Evolutionary conservation across 2,888 invertebrate species (phyloP).

Genomic region (Caenorhabditis macrosperma): DNA sequence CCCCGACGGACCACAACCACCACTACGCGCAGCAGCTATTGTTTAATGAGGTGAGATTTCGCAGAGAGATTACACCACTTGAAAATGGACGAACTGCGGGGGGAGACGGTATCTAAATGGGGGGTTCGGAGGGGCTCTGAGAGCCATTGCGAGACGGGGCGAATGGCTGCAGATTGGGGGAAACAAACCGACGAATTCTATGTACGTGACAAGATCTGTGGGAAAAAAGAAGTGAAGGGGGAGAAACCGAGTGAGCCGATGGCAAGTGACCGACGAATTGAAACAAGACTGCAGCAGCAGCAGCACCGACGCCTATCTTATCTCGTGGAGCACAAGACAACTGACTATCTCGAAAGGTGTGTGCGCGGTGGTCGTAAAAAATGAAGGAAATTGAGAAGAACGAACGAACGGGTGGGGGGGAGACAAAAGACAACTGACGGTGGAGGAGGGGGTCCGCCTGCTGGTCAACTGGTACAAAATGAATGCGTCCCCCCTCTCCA

Average conservation of each 20-base stretch:
- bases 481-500: background rate
- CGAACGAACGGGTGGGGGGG: background rate
- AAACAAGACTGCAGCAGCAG: background rate
- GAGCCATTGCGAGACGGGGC: background rate
- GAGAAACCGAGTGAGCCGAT: background rate
- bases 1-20: slow-evolving; percentile 2
- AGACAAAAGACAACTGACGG: background rate
- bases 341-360: background rate
- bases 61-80: slow-evolving; percentile 29
- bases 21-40: slow-evolving; percentile 8
- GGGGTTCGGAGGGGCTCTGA: background rate
- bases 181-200: too few species aligned
- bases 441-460: background rate
- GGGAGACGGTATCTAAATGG: background rate
- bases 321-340: background rate
- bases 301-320: too few species aligned
- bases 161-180: background rate
- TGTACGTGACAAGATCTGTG: background rate
- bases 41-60: slow-evolving; percentile 52
- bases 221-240: slow-evolving; percentile 1
- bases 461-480: background rate
- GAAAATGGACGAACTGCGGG: background rate
- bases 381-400: background rate
- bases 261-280: background rate
- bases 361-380: background rate